These are phyloP conservation scores for Bactericera cockerelli DNA, from an alignment of 1,140 invertebrate genomes.

Conservation along the genomic window DNA sequence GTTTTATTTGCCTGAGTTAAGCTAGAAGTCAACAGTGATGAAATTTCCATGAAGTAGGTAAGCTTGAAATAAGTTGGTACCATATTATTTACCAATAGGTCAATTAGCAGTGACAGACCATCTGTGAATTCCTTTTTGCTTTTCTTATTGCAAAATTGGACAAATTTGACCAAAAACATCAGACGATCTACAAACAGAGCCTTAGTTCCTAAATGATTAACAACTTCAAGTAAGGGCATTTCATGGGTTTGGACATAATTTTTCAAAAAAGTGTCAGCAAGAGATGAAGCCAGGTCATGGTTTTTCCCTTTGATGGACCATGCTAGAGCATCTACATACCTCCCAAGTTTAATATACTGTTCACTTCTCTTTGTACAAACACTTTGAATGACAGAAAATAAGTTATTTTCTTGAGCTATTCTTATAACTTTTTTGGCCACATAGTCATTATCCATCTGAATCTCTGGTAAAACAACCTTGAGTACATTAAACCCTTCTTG, in stretches of 20 bases:
- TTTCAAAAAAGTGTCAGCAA: not conserved
- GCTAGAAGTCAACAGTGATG: not conserved
- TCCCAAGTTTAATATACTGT: not conserved
- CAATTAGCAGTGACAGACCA: not conserved
- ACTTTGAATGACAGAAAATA: not conserved
- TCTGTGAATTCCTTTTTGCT: not conserved
- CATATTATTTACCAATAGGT: conserved; percentile 3
- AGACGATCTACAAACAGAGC: not conserved
- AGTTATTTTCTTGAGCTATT: not conserved
- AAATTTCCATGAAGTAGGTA: conserved; percentile 5
- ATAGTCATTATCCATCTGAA: not conserved
- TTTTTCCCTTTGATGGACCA: conserved; percentile 1
- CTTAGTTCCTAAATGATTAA: not conserved
- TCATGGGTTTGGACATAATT: not conserved
- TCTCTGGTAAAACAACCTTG: not conserved
- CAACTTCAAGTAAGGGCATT: not conserved
- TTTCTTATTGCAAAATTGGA: not conserved
- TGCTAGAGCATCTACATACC: not conserved
- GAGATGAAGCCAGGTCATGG: not conserved
- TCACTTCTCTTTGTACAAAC: not conserved
- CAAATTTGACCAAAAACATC: not conserved
- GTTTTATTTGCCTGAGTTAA: not conserved
- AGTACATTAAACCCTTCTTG: not conserved
- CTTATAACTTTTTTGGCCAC: not conserved
- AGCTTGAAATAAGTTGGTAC: conserved; percentile 3